Evolutionary conservation across 2,797 vertebrate species (phyloP).

Genomic region (Champsocephalus esox): DNA sequence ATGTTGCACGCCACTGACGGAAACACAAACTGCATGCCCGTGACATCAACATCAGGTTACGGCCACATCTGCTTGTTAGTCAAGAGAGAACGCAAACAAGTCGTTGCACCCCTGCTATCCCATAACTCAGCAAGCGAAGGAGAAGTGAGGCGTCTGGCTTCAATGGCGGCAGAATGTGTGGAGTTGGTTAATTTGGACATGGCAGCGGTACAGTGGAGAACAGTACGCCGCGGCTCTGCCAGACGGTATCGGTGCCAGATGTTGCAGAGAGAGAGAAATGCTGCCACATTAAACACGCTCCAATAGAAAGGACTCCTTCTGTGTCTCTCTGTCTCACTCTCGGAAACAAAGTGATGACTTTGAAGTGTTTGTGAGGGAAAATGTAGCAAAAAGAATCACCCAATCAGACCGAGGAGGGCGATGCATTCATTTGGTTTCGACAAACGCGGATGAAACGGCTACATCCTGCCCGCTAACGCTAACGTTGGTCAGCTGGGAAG

Average conservation of each 20-base stretch:
- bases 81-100: slow-evolving; percentile 68
- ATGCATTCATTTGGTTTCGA: slow-evolving; percentile 27
- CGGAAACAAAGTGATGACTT: slow-evolving; percentile 74
- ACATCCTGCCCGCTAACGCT: slow-evolving; percentile 4
- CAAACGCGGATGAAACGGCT: slow-evolving; percentile 36
- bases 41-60: slow-evolving; percentile 62
- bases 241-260: slow-evolving; percentile 90
- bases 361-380: slow-evolving; percentile 72
- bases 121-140: slow-evolving; percentile 63
- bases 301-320: slow-evolving; percentile 78
- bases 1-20: slow-evolving; percentile 18
- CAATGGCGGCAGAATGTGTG: slow-evolving; percentile 84
- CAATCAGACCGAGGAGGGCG: slow-evolving; percentile 63
- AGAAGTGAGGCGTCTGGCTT: slow-evolving; percentile 77
- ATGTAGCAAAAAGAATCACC: slow-evolving; percentile 50
- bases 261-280: slow-evolving; percentile 83
- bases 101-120: slow-evolving; percentile 63
- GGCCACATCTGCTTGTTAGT: slow-evolving; percentile 74
- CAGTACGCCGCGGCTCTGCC: slow-evolving; percentile 79
- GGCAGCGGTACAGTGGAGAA: slow-evolving; percentile 87
- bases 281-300: slow-evolving; percentile 86
- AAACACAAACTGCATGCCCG: slow-evolving; percentile 36
- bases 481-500: neutral
- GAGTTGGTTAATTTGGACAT: slow-evolving; percentile 87
- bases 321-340: slow-evolving; percentile 44